Base-by-base conservation (phyloP, 2,113 vertebrate genomes). In the Dendrocopos noguchii region DNA sequence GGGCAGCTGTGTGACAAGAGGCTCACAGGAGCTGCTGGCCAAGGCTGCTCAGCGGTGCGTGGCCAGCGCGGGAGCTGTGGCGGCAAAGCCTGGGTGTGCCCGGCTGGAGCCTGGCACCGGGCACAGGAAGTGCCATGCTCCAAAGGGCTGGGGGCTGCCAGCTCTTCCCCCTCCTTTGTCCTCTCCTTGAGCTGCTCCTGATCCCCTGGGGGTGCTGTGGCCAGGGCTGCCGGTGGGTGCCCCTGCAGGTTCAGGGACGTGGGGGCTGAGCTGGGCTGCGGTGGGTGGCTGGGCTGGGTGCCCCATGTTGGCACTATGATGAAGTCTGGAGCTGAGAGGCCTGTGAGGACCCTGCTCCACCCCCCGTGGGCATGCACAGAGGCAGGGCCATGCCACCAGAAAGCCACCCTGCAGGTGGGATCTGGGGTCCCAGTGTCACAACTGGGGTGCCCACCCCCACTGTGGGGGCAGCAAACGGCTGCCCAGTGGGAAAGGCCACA, bases 171-270 rank as follows among this genome's bases (percentile, higher is more conserved):
- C 7, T 5, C 8, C 22, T n/a, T 18, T 29, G 24, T 52, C 56
- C 79, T 39, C n/a, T 34, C 22, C 28, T 29, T 2, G 33, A 18
- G 44, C 55, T 47, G 15, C 63, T 29, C 8, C 0, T 2, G 9
- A 12, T 7, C 52, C 80, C 42, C 53, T 3, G 5, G 31, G 21
- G 31, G 59, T 24, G 50, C n/a, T 2, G 1, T 8, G 27, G 55
- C 22, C 1, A 3, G 13, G 28, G 42, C 9, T 12, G 60, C 34
- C 15, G 70, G 55, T 27, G 52, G 42, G 28, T 20, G 19, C 56
- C 56, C 2, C 0, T 0, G 53, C 0, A 2, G n/a, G 7, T 59
- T 7, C 39, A 73, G 50, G 39, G 39, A 39, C 39, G 39, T 12
- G 39, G 39, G 33, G 13, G 15, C 52, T 4, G 44, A 20, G 11